These are phyloP conservation scores for Calosoma granatense DNA, from an alignment of 1,140 invertebrate species.

Conservation along the genomic window DNA sequence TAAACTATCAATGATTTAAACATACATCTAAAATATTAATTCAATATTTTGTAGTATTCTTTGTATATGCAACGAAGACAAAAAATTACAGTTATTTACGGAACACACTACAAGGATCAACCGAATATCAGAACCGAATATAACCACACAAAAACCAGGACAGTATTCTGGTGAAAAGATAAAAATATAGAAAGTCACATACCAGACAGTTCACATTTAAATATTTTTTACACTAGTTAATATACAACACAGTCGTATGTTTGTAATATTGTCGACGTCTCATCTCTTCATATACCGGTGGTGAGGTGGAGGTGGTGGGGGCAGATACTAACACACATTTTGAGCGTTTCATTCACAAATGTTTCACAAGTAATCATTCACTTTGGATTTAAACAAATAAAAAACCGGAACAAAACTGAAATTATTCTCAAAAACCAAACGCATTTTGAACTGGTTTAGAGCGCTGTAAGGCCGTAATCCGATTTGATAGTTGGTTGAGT, in stretches of 20 bases:
- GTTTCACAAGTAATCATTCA: background rate
- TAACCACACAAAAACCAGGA: too few species aligned
- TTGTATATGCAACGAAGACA: too few species aligned
- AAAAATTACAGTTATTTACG: too few species aligned
- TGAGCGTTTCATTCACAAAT: constrained; percentile 3
- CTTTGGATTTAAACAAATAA: background rate
- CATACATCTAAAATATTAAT: too few species aligned
- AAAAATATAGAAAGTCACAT: constrained; percentile 1
- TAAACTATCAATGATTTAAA: too few species aligned
- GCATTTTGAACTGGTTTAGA: constrained; percentile 41
- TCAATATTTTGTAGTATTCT: too few species aligned
- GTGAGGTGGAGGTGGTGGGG: too few species aligned
- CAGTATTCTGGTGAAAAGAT: background rate
- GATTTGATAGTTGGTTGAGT: constrained; percentile 49
- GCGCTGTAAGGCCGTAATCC: constrained; percentile 61
- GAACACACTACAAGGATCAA: too few species aligned
- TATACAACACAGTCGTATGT: constrained; percentile 4
- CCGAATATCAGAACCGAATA: too few species aligned
- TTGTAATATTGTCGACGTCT: constrained; percentile 1
- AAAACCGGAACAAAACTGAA: background rate
- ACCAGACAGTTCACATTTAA: constrained; percentile 1
- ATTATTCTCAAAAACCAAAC: too few species aligned
- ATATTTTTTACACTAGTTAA: constrained; percentile 2
- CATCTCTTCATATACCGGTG: too few species aligned
- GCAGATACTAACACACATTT: background rate